phyloP scores from a whole-genome alignment of 2,113 vertebrate species.

The Brachirus orientalis region DNA sequence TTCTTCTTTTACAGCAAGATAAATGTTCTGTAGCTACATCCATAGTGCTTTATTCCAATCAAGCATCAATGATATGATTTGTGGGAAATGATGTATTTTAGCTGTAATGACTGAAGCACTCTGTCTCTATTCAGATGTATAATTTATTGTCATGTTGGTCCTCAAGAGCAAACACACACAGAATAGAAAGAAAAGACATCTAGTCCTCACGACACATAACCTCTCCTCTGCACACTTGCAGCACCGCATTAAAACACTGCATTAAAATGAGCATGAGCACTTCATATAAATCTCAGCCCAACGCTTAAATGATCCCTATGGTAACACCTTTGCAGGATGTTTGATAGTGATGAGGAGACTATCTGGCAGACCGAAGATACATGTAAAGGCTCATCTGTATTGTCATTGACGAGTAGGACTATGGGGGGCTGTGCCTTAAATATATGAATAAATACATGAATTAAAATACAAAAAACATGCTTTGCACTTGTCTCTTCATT shows the following conservation, averaged over 20 bases:
- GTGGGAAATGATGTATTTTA: too few species aligned
- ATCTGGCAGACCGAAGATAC: slow-evolving; percentile 8
- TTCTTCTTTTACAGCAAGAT: too few species aligned
- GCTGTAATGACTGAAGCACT: too few species aligned
- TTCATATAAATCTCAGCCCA: slow-evolving; percentile 26
- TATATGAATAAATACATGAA: slow-evolving; percentile 38
- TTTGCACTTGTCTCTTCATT: slow-evolving; percentile 16
- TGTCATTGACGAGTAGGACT: slow-evolving; percentile 21
- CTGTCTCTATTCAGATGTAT: slow-evolving; percentile 30
- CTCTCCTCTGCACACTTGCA: slow-evolving; percentile 12
- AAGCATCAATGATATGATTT: too few species aligned
- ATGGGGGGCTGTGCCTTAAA: neutral
- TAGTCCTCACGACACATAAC: slow-evolving; percentile 9
- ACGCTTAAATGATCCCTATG: slow-evolving; percentile 55
- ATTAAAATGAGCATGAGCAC: slow-evolving; percentile 51
- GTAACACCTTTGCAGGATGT: slow-evolving; percentile 39
- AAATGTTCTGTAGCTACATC: too few species aligned
- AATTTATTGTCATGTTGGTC: slow-evolving; percentile 35
- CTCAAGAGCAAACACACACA: slow-evolving; percentile 28
- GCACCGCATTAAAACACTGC: neutral
- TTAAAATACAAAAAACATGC: slow-evolving; percentile 7
- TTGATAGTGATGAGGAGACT: slow-evolving; percentile 1
- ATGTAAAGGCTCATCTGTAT: slow-evolving; percentile 33
- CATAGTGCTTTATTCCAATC: too few species aligned
- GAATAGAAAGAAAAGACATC: neutral